A percentile compares a stretch with the other conserved stretches of the same genome.
These are phyloP conservation scores for Chelonia mydas DNA, from an alignment of 2,797 vertebrate genomes.

Conservation along the genomic window DNA sequence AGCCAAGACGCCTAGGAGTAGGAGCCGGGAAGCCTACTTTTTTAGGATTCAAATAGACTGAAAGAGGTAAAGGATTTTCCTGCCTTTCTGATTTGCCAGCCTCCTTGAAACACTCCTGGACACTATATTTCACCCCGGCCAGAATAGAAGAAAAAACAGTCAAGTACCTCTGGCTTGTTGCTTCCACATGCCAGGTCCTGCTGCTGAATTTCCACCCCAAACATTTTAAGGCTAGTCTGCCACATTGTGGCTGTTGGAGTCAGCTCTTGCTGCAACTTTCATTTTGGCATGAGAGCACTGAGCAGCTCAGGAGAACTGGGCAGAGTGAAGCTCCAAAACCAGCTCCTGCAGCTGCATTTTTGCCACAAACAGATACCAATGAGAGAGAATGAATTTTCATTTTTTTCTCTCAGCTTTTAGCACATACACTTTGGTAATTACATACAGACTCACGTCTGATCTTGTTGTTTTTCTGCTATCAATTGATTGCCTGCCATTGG, in stretches of 20 bases:
- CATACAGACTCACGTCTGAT: conserved; percentile 39
- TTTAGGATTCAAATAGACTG: neutral
- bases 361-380: neutral
- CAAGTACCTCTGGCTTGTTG: neutral
- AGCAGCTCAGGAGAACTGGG: neutral
- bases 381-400: neutral
- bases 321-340: neutral
- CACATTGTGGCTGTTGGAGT: neutral
- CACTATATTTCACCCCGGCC: neutral
- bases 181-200: neutral
- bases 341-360: neutral
- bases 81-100: neutral
- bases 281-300: neutral
- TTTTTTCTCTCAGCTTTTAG: neutral
- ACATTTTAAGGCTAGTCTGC: neutral
- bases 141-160: neutral
- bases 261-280: neutral
- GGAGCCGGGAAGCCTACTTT: neutral
- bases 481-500: conserved; percentile 4
- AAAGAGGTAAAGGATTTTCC: neutral
- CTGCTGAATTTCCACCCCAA: neutral
- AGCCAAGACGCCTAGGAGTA: neutral
- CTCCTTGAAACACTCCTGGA: neutral
- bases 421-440: conserved; percentile 31
- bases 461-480: conserved; percentile 50